These are phyloP conservation scores for Rhaphigaster nebulosa DNA, from an alignment of 2,888 invertebrate species.

Conservation along the genomic window DNA sequence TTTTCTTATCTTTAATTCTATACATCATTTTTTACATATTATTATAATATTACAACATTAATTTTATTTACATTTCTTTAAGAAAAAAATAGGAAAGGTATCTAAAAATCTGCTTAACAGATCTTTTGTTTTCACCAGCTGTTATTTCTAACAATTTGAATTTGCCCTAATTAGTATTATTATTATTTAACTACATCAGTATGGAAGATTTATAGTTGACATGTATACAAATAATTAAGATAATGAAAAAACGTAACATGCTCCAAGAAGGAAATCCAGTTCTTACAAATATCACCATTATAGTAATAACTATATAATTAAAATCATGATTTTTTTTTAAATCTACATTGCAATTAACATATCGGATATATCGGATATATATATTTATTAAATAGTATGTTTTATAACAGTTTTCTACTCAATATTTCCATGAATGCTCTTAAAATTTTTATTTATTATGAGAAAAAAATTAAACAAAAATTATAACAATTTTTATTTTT, in stretches of 20 bases:
- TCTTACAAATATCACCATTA: background rate
- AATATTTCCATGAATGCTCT: no score
- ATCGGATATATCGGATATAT: no score
- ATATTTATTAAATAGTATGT: no score
- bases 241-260: background rate
- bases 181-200: conserved; percentile 7
- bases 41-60: conserved; percentile 22
- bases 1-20: conserved; percentile 33
- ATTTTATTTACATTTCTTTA: conserved; percentile 19
- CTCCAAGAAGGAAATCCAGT: background rate
- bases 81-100: background rate
- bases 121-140: background rate
- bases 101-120: background rate
- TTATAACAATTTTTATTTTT: no score
- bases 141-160: background rate
- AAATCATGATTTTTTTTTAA: background rate
- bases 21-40: conserved; percentile 43
- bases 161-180: background rate
- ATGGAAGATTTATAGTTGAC: background rate
- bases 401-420: no score
- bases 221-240: background rate
- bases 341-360: background rate
- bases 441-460: no score
- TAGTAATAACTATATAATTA: background rate
- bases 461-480: no score